phyloP scores from a whole-genome alignment of 2,113 vertebrate species.

The Ophthalmolycus amberensis region DNA sequence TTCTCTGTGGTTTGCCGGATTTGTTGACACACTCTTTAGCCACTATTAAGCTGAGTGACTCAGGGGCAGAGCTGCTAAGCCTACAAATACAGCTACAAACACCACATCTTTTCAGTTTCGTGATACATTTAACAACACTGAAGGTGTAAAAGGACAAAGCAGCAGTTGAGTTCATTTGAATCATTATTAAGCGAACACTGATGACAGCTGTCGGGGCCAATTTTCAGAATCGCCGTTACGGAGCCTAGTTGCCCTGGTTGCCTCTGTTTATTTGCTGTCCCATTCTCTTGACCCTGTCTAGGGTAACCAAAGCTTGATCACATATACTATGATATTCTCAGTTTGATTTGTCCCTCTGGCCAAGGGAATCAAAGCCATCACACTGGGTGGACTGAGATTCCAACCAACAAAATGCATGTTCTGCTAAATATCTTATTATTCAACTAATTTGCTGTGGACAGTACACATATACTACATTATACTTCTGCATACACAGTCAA shows the following conservation, averaged over 20 bases:
- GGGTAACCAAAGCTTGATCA: not conserved
- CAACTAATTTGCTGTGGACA: too few relatives aligned
- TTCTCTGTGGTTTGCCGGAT: slow-evolving; percentile 11
- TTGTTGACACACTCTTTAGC: slow-evolving; percentile 9
- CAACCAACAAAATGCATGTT: not conserved
- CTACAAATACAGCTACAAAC: not conserved
- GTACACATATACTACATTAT: not conserved
- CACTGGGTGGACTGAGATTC: too few relatives aligned
- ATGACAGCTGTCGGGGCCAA: not conserved
- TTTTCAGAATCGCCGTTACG: not conserved
- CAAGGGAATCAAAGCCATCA: not conserved
- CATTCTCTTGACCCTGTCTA: not conserved
- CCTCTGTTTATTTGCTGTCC: not conserved
- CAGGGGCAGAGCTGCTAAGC: not conserved
- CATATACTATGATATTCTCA: not conserved
- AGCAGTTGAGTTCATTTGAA: slow-evolving; percentile 1
- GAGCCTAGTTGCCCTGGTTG: not conserved
- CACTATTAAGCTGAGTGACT: slow-evolving; percentile 18
- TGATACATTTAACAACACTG: not conserved
- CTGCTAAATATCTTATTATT: too few relatives aligned
- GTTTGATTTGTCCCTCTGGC: not conserved
- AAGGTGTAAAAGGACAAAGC: slow-evolving; percentile 12
- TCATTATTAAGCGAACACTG: slow-evolving; percentile 21
- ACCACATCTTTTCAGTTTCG: not conserved
- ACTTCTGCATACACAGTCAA: too few relatives aligned